phyloP scores from a whole-genome alignment of 2,797 vertebrate genomes.

The Artibeus lituratus region DNA sequence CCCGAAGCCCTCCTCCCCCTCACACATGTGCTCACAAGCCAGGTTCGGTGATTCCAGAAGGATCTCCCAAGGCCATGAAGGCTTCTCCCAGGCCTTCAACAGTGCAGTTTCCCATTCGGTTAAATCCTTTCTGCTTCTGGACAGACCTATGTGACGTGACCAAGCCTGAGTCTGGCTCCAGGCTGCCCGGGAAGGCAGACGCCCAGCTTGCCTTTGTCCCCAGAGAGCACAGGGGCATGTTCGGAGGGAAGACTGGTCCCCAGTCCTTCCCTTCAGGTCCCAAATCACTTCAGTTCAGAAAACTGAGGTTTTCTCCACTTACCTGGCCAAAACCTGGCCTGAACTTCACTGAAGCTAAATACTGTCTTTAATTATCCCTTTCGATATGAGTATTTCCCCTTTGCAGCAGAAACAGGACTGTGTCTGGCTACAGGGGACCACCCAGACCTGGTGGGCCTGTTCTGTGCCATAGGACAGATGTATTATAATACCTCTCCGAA shows the following conservation, averaged over 20 bases:
- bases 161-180: neutral
- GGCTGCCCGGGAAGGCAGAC: neutral
- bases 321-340: neutral
- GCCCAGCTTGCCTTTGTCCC: neutral
- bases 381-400: neutral
- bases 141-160: no score
- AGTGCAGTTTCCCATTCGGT: no score
- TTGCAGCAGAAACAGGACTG: accelerated
- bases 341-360: neutral
- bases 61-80: neutral
- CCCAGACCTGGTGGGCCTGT: neutral
- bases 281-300: neutral
- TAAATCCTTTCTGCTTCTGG: neutral
- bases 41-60: neutral
- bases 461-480: accelerated
- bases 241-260: neutral
- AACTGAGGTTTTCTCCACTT: neutral
- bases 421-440: neutral
- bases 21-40: neutral
- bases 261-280: neutral
- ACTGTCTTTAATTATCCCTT: neutral
- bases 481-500: accelerated
- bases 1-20: accelerated
- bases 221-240: neutral
- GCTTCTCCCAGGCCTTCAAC: accelerated